Evolutionary conservation across 1,140 invertebrate species (phyloP).

Genomic region (Asobara japonica): DNA sequence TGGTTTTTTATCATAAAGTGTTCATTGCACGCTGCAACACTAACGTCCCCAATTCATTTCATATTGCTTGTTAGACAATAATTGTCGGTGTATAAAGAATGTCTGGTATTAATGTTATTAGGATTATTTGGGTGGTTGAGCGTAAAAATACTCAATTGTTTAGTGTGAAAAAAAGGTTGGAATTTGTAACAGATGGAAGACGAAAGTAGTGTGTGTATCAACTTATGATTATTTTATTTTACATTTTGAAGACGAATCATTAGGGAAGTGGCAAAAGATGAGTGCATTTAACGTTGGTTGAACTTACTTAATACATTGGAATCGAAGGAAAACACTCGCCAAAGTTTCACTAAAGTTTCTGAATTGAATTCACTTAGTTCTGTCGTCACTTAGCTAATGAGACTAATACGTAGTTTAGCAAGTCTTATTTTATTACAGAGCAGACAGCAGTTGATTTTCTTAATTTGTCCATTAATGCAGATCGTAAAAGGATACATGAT

Average conservation of each 20-base stretch:
- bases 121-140: background rate
- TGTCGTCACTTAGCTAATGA: background rate
- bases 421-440: background rate
- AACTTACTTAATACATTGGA: too few relatives aligned
- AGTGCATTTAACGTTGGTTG: too few relatives aligned
- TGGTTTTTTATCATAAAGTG: background rate
- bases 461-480: background rate
- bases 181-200: slow-evolving; percentile 23
- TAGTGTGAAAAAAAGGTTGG: background rate
- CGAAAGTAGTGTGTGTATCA: slow-evolving; percentile 15
- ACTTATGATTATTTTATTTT: slow-evolving; percentile 6
- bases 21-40: background rate
- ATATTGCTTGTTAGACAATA: background rate
- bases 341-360: too few relatives aligned
- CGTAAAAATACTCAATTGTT: background rate
- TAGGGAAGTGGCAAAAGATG: background rate
- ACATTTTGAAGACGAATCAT: background rate
- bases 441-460: slow-evolving; percentile 17
- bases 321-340: too few relatives aligned
- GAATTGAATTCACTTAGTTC: too few relatives aligned
- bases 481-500: background rate
- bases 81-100: slow-evolving; percentile 7
- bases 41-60: background rate
- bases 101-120: background rate
- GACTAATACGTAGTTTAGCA: background rate